Evolutionary conservation across 2,797 vertebrate species (phyloP), one percentile per base, ranked within the genome.

Genomic region (Tragopan temminckii): DNA sequence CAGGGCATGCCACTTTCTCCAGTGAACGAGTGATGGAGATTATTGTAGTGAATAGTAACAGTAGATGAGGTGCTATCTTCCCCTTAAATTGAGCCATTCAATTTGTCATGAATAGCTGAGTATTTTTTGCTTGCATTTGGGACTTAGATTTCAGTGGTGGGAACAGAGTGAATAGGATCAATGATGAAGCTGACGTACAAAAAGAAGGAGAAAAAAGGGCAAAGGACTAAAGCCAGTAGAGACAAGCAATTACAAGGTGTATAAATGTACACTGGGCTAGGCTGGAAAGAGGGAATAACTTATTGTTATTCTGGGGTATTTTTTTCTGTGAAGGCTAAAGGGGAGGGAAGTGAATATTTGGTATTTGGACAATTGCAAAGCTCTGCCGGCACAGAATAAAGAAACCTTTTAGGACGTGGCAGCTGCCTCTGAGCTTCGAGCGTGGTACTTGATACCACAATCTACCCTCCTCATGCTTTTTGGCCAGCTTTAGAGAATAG

Each of bases 371-470:
- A 96, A 85, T 80, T 94, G 95, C 87, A 97, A 96, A 97, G 96
- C 94, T 82, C 68, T 83, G 95, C 88, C 96, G 96, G 88, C 88
- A 90, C 91, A 96, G 97, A 97, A 98, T 98, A 98, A 98, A 98
- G 97, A 92, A 88, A 97, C 94, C 97, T 98, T 98, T 98, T 95
- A 98, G 97, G 93, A 97, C 70, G 77, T 59, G 86, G 97, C 97
- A 98, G 97, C 97, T 98, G 97, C 93, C 38, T 88, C 87, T 63
- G 81, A 97, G 97, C 97, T 97, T 71, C 24, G 14, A 98, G 96
- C 46, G 18, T 95, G 98, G 98, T 97, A 98, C 97, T 95, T 98
- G 98, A 98, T 98, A 98, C 97, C 59, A 93, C 96, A 94, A 45
- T 97, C 88, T 96, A 86, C 83, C 61, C 92, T 97, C 96, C 98